phyloP scores from a whole-genome alignment of 2,113 vertebrate species.

The Naja naja region DNA sequence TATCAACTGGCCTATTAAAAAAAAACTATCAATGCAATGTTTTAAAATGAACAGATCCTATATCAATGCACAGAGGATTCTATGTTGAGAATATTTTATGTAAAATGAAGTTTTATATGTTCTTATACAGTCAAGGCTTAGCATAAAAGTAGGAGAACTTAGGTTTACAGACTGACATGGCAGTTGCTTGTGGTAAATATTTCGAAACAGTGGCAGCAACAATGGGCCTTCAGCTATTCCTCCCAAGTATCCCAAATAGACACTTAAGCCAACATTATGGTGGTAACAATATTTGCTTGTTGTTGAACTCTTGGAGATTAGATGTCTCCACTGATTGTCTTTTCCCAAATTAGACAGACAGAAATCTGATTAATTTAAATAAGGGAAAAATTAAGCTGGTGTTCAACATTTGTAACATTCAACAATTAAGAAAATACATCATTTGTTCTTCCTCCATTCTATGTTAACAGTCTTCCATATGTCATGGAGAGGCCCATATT shows the following conservation, averaged over 20 bases:
- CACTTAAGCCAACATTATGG: background rate
- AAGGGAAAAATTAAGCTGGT: background rate
- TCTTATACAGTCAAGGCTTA: background rate
- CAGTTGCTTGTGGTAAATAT: background rate
- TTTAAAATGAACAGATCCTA: conserved; percentile 27
- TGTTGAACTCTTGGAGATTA: background rate
- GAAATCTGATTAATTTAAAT: background rate
- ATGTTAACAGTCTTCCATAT: background rate
- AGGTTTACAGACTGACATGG: background rate
- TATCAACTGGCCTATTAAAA: conserved; percentile 7
- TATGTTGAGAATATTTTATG: conserved; percentile 24
- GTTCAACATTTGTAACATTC: background rate
- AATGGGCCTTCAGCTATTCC: background rate
- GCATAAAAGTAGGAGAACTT: background rate
- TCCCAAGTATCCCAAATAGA: background rate
- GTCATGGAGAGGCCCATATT: background rate
- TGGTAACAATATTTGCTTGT: background rate
- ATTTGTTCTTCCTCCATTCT: background rate
- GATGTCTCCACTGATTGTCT: background rate
- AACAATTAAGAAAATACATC: background rate
- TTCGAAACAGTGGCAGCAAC: background rate
- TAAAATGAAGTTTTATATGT: background rate
- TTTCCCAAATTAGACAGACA: background rate
- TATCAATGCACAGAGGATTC: background rate
- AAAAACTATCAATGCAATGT: conserved; percentile 20